Conservation (phyloP, 2,797 vertebrate species). For the Crenuchus spilurus region DNA sequence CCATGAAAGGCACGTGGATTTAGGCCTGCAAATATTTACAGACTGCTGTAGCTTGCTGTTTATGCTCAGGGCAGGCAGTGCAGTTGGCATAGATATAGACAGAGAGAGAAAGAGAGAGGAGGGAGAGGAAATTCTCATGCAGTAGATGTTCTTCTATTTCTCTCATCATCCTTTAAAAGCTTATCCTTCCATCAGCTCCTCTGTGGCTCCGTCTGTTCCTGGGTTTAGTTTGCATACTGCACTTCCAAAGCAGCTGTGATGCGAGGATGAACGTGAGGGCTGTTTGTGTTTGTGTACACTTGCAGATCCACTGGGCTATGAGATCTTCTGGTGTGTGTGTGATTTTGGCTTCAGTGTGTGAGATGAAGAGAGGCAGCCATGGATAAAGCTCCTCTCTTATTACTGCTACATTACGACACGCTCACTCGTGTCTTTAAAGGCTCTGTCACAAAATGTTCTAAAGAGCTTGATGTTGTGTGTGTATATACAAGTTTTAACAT, state of each 20-base stretch:
- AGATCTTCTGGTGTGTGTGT: too few relatives aligned
- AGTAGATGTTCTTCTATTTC: background rate
- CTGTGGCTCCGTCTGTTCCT: conserved; percentile 6
- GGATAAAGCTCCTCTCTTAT: conserved; percentile 13
- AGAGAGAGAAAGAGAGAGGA: background rate
- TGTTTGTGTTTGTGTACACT: background rate
- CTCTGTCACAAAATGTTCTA: too few relatives aligned
- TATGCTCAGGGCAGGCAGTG: background rate
- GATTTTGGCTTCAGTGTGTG: background rate
- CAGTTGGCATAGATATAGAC: background rate
- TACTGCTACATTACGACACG: background rate
- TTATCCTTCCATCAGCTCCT: conserved; percentile 1
- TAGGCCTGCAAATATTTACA: conserved; percentile 6
- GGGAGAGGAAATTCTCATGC: background rate
- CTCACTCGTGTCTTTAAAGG: background rate
- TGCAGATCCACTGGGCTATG: conserved; percentile 4
- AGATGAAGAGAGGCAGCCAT: conserved; percentile 12
- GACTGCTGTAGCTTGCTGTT: background rate
- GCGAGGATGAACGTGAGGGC: background rate
- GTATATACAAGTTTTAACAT: too few relatives aligned
- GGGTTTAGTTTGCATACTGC: background rate
- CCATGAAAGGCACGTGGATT: background rate
- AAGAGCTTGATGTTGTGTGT: too few relatives aligned
- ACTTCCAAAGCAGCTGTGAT: background rate
- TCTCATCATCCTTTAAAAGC: background rate